phyloP scores from a whole-genome alignment of 2,888 invertebrate species.

The Byasa hedistus region DNA sequence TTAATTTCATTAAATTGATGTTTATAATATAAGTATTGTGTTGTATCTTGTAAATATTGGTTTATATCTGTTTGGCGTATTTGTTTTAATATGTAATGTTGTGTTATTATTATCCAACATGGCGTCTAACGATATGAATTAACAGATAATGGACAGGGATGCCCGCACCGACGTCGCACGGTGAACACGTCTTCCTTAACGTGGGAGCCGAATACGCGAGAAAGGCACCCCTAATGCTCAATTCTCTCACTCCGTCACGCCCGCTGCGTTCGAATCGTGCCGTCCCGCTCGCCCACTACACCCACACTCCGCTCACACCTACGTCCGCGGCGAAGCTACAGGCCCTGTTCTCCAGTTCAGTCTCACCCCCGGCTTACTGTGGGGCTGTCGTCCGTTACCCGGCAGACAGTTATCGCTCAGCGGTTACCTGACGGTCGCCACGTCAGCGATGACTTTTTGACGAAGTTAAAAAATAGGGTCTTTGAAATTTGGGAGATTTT shows the following conservation, averaged over 20 bases:
- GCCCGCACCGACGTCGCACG: too few species aligned
- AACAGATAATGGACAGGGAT: too few species aligned
- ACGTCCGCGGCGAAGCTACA: constrained; percentile 24
- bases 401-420: background rate
- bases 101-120: too few species aligned
- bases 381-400: constrained; percentile 2
- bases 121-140: too few species aligned
- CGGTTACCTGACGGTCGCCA: constrained; percentile 17
- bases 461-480: background rate
- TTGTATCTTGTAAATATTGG: too few species aligned
- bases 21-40: too few species aligned
- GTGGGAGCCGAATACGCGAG: constrained; percentile 16
- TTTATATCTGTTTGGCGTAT: too few species aligned
- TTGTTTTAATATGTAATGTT: too few species aligned
- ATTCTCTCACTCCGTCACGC: constrained; percentile 1
- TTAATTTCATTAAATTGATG: too few species aligned
- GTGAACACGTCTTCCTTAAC: constrained; percentile 22
- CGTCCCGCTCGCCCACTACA: constrained; percentile 18
- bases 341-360: constrained; percentile 27
- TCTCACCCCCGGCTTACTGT: constrained; percentile 13
- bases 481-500: background rate
- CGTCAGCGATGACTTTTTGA: constrained; percentile 27
- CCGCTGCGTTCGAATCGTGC: background rate
- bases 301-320: constrained; percentile 27
- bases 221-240: constrained; percentile 11